Base-by-base conservation (phyloP, 2,113 vertebrate genomes). In the Stigmatopora argus region DNA sequence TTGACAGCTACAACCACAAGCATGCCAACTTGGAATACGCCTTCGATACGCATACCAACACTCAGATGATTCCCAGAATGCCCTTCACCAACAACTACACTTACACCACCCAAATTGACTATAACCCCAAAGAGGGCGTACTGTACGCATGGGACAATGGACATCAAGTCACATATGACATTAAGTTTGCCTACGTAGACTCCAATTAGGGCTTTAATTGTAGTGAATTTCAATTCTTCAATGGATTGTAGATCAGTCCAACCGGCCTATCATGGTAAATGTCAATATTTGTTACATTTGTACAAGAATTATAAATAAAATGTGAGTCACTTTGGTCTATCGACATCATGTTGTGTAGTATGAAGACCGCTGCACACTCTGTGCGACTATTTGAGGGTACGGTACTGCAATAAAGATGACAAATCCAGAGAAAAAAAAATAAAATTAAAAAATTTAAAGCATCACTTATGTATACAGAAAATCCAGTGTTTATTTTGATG, bases 41-140 rank as follows among this genome's bases (percentile, higher is more conserved):
- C 77, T 99, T 95, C 0, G 97, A 99, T 89, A 99, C 96, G 0
- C 96, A 99, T 92, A 99, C 97, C 78, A 97, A 97, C 86, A 99
- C 96, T 0, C 97, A 98, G 85, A 95, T 96, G 79, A 87, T 92
- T 69, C 96, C 95, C 35, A 90, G 94, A 66, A 90, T 98, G 85
- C 95, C 96, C 26, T 98, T 99, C 53, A 94, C 91, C 83, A 99
- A 96, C 0, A 94, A 94, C 78, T 97, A 95, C 0, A 92, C 94
- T 55, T 93, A 95, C 74, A 97, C 93, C 66, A 97, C 96, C 0
- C 97, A 99, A 89, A 92, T 98, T 71, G 95, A 97, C 91, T 99
- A 99, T 84, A 98, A 99, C 80, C 97, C 97, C 69, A 96, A 93
- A 83, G 97, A 98, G 74, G 91, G 94, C 51, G 86, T 94, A 71